Evolutionary conservation across 2,113 vertebrate genomes (phyloP).

Genomic region (Pygoscelis antarcticus): DNA sequence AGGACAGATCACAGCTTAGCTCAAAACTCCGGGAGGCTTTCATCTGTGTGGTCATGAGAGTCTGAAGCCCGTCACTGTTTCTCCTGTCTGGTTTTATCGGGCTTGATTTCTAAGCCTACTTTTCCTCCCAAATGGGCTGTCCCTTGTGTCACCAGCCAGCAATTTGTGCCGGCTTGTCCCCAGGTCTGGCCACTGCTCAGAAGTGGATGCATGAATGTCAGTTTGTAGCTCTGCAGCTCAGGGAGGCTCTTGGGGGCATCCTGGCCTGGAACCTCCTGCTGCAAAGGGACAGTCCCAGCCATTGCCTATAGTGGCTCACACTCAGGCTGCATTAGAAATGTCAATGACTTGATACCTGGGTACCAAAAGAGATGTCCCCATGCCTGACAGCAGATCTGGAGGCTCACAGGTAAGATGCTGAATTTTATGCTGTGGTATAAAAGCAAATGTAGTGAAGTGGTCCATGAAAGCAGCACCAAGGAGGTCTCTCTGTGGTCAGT

Average conservation of each 20-base stretch:
- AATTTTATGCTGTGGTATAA: accelerated
- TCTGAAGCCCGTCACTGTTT: not conserved
- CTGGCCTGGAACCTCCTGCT: not conserved
- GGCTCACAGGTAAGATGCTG: not conserved
- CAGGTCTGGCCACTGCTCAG: not conserved
- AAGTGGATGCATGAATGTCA: not conserved
- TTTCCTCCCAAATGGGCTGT: not conserved
- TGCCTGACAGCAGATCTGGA: accelerated
- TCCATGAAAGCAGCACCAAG: accelerated
- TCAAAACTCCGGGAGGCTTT: not conserved
- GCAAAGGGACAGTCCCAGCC: not conserved
- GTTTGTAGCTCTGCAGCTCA: not conserved
- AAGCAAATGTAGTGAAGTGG: not conserved
- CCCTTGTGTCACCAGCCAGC: not conserved
- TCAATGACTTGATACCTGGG: not conserved
- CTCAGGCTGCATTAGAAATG: not conserved
- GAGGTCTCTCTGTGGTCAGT: accelerated
- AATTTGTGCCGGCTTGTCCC: not conserved
- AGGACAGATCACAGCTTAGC: not conserved
- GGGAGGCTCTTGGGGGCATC: not conserved
- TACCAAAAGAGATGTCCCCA: not conserved
- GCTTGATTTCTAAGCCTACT: not conserved
- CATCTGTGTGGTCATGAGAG: not conserved
- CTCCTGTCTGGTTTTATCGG: not conserved
- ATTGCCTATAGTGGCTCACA: accelerated